Conservation (phyloP, 2,888 invertebrate species). For the Hypena proboscidalis region DNA sequence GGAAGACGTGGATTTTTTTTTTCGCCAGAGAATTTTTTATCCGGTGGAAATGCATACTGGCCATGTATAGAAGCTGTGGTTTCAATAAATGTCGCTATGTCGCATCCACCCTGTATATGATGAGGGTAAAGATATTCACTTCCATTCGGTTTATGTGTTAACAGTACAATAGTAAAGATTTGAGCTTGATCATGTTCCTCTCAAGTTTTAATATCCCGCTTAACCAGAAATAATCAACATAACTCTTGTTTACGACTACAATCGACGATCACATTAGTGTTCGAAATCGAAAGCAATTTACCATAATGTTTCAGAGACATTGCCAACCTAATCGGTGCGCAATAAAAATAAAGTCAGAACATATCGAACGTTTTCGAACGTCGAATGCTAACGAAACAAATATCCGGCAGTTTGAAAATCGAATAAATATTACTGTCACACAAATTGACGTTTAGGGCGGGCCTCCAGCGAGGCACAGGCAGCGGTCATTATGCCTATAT, state of each 20-base stretch:
- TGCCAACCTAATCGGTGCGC: neutral
- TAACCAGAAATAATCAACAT: too few relatives aligned
- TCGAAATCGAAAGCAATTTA: neutral
- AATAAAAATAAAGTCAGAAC: constrained; percentile 1
- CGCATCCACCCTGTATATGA: too few relatives aligned
- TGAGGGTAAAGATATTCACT: too few relatives aligned
- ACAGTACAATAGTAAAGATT: too few relatives aligned
- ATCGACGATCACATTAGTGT: neutral
- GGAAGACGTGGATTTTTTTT: too few relatives aligned
- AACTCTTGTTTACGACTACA: neutral
- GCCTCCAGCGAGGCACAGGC: constrained; percentile 27
- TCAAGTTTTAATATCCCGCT: too few relatives aligned
- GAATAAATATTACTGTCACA: constrained; percentile 40
- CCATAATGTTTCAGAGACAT: neutral
- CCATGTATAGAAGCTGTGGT: too few relatives aligned
- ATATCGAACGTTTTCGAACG: neutral
- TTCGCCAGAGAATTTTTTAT: too few relatives aligned
- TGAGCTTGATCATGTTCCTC: too few relatives aligned
- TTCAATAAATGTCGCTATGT: too few relatives aligned
- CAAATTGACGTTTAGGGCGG: constrained; percentile 51
- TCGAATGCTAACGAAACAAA: constrained; percentile 17
- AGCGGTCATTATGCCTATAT: constrained; percentile 51
- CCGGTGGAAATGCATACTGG: too few relatives aligned
- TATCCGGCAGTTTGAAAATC: constrained; percentile 17
- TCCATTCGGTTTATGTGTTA: too few relatives aligned